A percentile compares a stretch with the other conserved stretches of the same genome.
These are phyloP conservation scores for Eolophus roseicapilla DNA, from an alignment of 2,113 vertebrate species.

Conservation along the genomic window DNA sequence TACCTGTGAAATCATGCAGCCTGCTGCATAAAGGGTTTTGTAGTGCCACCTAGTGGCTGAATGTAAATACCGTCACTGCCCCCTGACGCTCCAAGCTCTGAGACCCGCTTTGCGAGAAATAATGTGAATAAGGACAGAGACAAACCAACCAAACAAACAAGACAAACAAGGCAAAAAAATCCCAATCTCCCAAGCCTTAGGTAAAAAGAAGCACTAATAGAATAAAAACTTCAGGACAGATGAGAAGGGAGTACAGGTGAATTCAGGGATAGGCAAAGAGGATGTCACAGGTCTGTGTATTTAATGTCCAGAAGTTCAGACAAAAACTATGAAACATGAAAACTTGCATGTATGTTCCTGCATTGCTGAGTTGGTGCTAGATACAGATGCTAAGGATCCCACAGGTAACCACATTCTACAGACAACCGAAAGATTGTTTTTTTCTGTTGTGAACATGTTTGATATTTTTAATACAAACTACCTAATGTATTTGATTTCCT, in stretches of 20 bases:
- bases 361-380: neutral
- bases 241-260: neutral
- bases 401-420: neutral
- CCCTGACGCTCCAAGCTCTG: neutral
- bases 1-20: neutral
- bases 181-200: neutral
- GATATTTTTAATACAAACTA: neutral
- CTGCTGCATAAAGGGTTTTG: conserved; percentile 1
- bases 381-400: neutral
- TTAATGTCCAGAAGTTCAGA: neutral
- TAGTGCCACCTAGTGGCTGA: conserved; percentile 55
- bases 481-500: neutral
- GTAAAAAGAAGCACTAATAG: neutral
- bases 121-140: neutral
- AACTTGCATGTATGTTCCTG: neutral
- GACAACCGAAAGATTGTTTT: neutral
- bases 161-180: too few species aligned
- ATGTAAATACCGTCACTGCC: neutral
- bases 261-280: neutral
- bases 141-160: neutral
- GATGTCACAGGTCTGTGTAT: neutral
- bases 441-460: neutral
- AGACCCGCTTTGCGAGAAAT: neutral
- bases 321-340: neutral
- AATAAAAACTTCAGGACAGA: neutral